Conservation (phyloP, 2,113 vertebrate genomes). For the Heterochromis multidens region DNA sequence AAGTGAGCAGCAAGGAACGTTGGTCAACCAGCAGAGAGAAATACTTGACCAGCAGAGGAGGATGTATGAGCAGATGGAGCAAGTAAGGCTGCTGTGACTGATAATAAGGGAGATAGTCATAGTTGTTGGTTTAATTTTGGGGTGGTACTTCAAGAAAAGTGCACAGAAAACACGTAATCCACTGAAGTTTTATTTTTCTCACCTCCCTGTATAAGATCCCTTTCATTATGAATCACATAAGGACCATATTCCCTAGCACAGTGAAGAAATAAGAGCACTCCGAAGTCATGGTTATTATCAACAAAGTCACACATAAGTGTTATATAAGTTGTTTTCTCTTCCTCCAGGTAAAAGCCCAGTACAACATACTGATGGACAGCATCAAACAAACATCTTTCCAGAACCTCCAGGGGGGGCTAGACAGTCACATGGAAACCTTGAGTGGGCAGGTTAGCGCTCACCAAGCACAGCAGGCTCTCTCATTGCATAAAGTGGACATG, state of each 20-base stretch:
- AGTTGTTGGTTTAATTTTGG: neutral
- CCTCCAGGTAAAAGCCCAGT: conserved; percentile 79
- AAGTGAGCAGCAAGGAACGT: conserved; percentile 75
- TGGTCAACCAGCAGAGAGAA: conserved; percentile 80
- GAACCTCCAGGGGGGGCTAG: conserved; percentile 77
- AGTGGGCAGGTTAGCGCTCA: conserved; percentile 75
- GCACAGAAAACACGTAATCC: neutral
- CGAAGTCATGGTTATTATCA: neutral
- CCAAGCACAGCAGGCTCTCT: conserved; percentile 79
- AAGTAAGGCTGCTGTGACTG: conserved; percentile 50
- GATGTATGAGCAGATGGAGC: conserved; percentile 85
- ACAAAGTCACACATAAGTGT: neutral
- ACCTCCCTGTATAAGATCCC: neutral
- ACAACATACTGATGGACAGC: conserved; percentile 74
- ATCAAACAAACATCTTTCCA: conserved; percentile 81
- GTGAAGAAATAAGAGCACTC: neutral
- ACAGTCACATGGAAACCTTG: conserved; percentile 75
- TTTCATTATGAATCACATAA: neutral
- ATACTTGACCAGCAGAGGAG: conserved; percentile 84
- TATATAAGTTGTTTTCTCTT: neutral
- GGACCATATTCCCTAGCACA: neutral
- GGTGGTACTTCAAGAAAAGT: neutral
- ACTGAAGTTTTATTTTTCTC: neutral
- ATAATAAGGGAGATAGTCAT: neutral
- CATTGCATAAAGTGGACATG: conserved; percentile 83